These are phyloP conservation scores for Apistogramma diplotaenia DNA, from an alignment of 2,113 vertebrate genomes.

Conservation along the genomic window DNA sequence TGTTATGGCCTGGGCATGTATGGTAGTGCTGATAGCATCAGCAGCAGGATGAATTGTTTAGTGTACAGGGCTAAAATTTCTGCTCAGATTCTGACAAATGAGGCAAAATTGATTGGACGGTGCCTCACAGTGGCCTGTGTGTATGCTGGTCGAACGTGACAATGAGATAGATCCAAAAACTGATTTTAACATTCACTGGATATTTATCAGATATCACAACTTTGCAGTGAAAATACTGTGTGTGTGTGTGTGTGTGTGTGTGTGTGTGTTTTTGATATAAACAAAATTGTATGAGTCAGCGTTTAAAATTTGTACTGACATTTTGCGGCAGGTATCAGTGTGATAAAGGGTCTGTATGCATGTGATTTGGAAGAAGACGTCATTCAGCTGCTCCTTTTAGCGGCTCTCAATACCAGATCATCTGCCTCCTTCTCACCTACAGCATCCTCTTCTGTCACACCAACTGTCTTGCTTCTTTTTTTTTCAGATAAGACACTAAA, in stretches of 20 bases:
- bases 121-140: neutral
- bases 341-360: too few relatives aligned
- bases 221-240: neutral
- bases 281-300: too few relatives aligned
- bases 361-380: neutral
- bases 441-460: neutral
- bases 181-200: too few relatives aligned
- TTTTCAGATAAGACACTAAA: too few relatives aligned
- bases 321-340: neutral
- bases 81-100: neutral
- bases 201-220: neutral
- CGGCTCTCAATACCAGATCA: neutral
- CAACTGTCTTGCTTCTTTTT: neutral
- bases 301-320: neutral
- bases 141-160: neutral
- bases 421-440: neutral
- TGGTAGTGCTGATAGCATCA: neutral
- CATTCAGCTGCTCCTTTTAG: neutral
- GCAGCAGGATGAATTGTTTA: neutral
- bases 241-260: too few relatives aligned
- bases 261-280: too few relatives aligned
- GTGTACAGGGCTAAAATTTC: neutral
- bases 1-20: accelerated
- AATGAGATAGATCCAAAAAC: neutral
- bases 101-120: neutral